Conservation (phyloP, 1,140 invertebrate species). For the Plutomurus gul region DNA sequence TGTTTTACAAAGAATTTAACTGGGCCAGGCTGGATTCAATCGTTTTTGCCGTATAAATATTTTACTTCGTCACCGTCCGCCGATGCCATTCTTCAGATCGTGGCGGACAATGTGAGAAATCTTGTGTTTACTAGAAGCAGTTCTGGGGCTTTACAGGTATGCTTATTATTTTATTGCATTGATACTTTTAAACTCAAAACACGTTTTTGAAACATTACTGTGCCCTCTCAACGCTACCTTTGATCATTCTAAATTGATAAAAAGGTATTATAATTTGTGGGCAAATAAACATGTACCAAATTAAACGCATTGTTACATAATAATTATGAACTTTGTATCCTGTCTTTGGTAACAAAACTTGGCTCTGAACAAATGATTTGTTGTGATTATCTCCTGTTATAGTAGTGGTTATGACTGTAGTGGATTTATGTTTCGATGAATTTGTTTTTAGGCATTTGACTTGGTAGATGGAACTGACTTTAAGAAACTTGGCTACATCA, state of each 20-base stretch:
- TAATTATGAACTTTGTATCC: too few species aligned
- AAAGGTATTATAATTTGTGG: too few species aligned
- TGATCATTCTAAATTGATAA: too few species aligned
- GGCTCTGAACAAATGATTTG: too few species aligned
- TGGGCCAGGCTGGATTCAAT: slow-evolving; percentile 70
- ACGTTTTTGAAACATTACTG: background rate
- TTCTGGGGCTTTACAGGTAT: slow-evolving; percentile 63
- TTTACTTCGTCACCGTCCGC: slow-evolving; percentile 73
- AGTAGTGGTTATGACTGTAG: too few species aligned
- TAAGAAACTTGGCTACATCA: slow-evolving; percentile 73
- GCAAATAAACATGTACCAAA: too few species aligned
- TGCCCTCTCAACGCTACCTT: too few species aligned
- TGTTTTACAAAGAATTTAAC: slow-evolving; percentile 96
- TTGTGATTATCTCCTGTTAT: too few species aligned
- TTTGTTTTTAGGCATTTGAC: slow-evolving; percentile 81
- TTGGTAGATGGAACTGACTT: slow-evolving; percentile 81
- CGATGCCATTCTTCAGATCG: slow-evolving; percentile 87
- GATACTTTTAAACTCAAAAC: background rate
- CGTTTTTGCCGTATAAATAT: slow-evolving; percentile 90
- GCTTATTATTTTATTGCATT: background rate
- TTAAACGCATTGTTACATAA: too few species aligned
- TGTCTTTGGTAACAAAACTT: too few species aligned
- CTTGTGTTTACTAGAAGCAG: slow-evolving; percentile 84
- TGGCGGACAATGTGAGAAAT: slow-evolving; percentile 85
- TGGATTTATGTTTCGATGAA: too few species aligned